A percentile compares a stretch with the other conserved stretches of the same genome.
These are phyloP conservation scores for Frieseomelitta varia DNA, from an alignment of 1,140 invertebrate genomes.

Conservation along the genomic window DNA sequence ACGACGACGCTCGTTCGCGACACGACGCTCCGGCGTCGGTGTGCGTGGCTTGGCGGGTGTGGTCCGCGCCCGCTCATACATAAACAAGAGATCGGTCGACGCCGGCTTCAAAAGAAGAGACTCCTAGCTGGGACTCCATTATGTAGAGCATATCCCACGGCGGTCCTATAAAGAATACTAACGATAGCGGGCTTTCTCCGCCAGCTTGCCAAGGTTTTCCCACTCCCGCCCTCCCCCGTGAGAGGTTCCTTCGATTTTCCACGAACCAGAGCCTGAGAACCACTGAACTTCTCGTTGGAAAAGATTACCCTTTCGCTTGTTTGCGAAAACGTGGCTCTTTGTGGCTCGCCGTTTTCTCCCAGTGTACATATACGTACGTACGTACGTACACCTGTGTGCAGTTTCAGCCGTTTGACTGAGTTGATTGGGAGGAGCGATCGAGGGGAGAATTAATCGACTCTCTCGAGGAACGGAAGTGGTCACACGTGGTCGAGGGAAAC, in stretches of 20 bases:
- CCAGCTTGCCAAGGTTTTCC: conserved; percentile 55
- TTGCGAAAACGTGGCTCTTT: not conserved
- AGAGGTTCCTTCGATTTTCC: not conserved
- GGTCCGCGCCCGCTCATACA: conserved; percentile 80
- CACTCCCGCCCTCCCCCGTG: too few species aligned
- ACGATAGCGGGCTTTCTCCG: conserved; percentile 79
- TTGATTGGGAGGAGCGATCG: not conserved
- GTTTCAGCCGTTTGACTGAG: not conserved
- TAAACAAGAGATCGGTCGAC: conserved; percentile 81
- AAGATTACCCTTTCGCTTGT: conserved; percentile 10
- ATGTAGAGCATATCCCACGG: conserved; percentile 81
- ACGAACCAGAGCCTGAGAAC: conserved; percentile 20
- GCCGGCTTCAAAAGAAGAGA: conserved; percentile 81
- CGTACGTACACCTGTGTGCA: not conserved
- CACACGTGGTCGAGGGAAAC: not conserved
- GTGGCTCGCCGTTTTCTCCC: too few species aligned
- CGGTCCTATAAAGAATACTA: conserved; percentile 82
- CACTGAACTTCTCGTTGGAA: not conserved
- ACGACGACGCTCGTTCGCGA: conserved; percentile 7
- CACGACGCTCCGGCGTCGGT: not conserved
- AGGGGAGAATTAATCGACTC: not conserved
- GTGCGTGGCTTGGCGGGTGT: conserved; percentile 66
- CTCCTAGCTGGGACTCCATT: conserved; percentile 79
- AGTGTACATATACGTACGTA: too few species aligned
- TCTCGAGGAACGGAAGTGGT: not conserved